These are phyloP conservation scores for Urechis unicinctus DNA, from an alignment of 2,888 invertebrate species.

Conservation along the genomic window DNA sequence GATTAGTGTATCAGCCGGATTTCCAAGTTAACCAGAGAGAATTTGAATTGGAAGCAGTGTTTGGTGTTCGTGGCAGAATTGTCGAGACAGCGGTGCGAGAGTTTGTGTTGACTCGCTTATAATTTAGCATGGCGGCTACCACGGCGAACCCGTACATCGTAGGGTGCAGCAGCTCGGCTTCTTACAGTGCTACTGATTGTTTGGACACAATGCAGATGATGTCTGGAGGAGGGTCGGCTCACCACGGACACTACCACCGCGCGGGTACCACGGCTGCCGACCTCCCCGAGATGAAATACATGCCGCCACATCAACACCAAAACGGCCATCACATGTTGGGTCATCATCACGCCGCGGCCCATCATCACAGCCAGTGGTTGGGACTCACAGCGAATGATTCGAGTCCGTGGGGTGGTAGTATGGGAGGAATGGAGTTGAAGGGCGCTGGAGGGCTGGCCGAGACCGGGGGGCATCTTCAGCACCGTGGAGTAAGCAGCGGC, in stretches of 20 bases:
- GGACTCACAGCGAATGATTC: neutral
- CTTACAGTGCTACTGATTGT: conserved; percentile 52
- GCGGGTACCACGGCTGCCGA: too few relatives aligned
- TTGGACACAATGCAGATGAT: neutral
- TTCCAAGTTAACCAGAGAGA: too few relatives aligned
- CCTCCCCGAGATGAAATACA: conserved; percentile 83
- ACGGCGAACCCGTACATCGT: conserved; percentile 69
- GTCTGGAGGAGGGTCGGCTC: conserved; percentile 16
- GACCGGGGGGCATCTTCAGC: conserved; percentile 52
- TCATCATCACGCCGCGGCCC: conserved; percentile 57
- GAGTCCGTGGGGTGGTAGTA: neutral
- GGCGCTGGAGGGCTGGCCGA: conserved; percentile 34
- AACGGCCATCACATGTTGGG: conserved; percentile 32
- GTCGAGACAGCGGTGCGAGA: too few relatives aligned
- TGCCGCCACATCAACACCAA: conserved; percentile 74
- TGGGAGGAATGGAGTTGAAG: neutral
- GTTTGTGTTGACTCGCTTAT: too few relatives aligned
- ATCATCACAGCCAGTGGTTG: neutral
- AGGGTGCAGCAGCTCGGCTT: conserved; percentile 67
- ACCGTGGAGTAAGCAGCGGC: neutral
- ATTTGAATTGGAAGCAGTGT: too few relatives aligned
- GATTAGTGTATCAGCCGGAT: neutral
- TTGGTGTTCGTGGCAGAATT: too few relatives aligned
- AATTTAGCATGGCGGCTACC: conserved; percentile 78
- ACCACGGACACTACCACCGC: conserved; percentile 56